phyloP scores from a whole-genome alignment of 2,797 vertebrate species.

The Meda fulgida region DNA sequence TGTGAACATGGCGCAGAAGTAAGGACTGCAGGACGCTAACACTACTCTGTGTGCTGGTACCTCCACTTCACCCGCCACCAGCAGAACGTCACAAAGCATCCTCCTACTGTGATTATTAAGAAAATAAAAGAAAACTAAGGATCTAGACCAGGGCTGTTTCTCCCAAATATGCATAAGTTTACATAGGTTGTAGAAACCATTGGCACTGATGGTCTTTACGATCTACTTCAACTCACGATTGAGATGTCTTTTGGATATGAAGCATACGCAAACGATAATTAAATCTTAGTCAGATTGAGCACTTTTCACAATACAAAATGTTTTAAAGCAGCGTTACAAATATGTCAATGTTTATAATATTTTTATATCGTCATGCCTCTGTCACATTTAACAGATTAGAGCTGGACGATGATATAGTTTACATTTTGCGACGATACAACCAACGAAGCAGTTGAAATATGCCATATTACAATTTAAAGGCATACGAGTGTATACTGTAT shows the following conservation, averaged over 20 bases:
- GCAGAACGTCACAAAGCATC: constrained; percentile 93
- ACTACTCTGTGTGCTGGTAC: constrained; percentile 93
- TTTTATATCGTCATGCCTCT: neutral
- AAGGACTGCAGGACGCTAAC: constrained; percentile 93
- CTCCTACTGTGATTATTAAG: constrained; percentile 81
- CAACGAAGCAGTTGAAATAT: neutral
- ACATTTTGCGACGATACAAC: neutral
- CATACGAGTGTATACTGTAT: neutral
- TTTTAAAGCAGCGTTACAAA: neutral
- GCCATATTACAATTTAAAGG: neutral
- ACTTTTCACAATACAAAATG: neutral
- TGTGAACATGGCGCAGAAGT: constrained; percentile 99
- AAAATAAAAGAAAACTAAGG: neutral
- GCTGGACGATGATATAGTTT: neutral
- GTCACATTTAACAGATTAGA: neutral
- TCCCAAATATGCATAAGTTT: neutral
- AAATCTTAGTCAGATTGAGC: neutral
- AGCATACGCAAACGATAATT: neutral
- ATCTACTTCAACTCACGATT: neutral
- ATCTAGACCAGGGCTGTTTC: neutral
- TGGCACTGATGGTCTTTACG: neutral
- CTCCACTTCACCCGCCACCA: constrained; percentile 88
- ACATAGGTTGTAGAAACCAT: neutral
- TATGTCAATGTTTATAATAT: neutral
- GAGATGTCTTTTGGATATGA: neutral